These are phyloP conservation scores for Trimorus sp. DNA, from an alignment of 2,888 invertebrate species.

Conservation along the genomic window DNA sequence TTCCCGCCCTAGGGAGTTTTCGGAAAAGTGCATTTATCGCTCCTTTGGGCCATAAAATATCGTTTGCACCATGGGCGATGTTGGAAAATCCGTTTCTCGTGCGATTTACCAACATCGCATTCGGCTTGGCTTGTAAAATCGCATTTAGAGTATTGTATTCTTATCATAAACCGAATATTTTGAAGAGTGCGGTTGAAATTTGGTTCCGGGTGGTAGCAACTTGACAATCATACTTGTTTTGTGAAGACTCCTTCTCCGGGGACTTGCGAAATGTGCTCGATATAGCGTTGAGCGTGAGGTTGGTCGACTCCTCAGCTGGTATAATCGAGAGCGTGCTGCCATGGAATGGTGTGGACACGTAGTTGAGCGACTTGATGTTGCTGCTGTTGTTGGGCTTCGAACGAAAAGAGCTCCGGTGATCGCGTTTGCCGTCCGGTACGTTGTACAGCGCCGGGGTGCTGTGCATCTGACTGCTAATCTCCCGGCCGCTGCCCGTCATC, in stretches of 20 bases:
- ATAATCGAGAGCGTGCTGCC: constrained; percentile 91
- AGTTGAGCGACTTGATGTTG: constrained; percentile 91
- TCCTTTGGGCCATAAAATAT: too few relatives aligned
- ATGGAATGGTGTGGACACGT: constrained; percentile 92
- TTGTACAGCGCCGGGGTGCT: constrained; percentile 86
- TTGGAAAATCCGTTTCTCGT: too few relatives aligned
- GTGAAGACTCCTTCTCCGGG: constrained; percentile 69
- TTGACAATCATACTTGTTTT: too few relatives aligned
- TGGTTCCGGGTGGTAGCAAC: too few relatives aligned
- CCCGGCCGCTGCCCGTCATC: constrained; percentile 84
- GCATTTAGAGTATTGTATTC: too few relatives aligned
- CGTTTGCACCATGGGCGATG: too few relatives aligned
- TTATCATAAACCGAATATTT: too few relatives aligned
- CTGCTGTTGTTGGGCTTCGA: constrained; percentile 86
- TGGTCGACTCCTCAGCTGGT: constrained; percentile 89
- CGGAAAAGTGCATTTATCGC: too few relatives aligned
- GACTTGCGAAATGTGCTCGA: constrained; percentile 83
- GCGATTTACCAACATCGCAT: too few relatives aligned
- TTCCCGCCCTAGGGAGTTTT: too few relatives aligned
- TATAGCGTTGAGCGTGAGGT: constrained; percentile 88
- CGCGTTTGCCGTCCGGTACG: constrained; percentile 86
- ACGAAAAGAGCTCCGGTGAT: constrained; percentile 72
- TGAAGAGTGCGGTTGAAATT: too few relatives aligned
- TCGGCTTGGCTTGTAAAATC: too few relatives aligned
- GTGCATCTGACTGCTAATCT: constrained; percentile 83